Evolutionary conservation across 2,113 vertebrate genomes (phyloP).

Genomic region (Protomyctophum bolini): DNA sequence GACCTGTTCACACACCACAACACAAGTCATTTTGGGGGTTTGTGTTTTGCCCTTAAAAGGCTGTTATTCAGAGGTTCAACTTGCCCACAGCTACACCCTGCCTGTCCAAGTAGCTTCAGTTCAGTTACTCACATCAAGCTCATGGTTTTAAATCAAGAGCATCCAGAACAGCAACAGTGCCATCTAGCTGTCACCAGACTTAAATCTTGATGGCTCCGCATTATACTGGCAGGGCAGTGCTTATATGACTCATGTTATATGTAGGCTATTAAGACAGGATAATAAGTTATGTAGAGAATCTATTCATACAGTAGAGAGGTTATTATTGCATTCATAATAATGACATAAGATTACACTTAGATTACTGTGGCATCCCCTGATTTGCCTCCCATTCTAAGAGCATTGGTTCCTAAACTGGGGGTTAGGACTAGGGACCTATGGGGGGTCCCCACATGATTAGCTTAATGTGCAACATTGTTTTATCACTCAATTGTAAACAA

Average conservation of each 20-base stretch:
- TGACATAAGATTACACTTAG: too few relatives aligned
- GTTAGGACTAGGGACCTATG: too few relatives aligned
- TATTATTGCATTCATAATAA: too few relatives aligned
- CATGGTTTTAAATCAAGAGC: background rate
- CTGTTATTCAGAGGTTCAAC: slow-evolving; percentile 1
- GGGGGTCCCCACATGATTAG: too few relatives aligned
- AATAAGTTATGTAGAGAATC: too few relatives aligned
- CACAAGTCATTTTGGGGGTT: background rate
- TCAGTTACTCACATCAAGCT: background rate
- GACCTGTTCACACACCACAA: background rate
- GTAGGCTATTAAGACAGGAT: too few relatives aligned
- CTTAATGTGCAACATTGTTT: too few relatives aligned
- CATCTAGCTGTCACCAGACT: slow-evolving; percentile 47
- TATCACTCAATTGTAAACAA: too few relatives aligned
- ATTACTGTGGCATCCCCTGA: background rate
- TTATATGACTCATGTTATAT: too few relatives aligned
- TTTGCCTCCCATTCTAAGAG: background rate
- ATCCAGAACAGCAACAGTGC: slow-evolving; percentile 62
- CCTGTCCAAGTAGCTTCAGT: background rate
- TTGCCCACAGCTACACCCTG: slow-evolving; percentile 9
- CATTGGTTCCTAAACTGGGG: too few relatives aligned
- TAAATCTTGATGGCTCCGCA: background rate
- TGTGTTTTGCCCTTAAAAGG: background rate
- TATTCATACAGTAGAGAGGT: too few relatives aligned
- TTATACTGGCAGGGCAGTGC: too few relatives aligned